A percentile compares a stretch with the other conserved stretches of the same genome.
Conservation (phyloP, 2,888 invertebrate species). For the Laspeyria flexula region DNA sequence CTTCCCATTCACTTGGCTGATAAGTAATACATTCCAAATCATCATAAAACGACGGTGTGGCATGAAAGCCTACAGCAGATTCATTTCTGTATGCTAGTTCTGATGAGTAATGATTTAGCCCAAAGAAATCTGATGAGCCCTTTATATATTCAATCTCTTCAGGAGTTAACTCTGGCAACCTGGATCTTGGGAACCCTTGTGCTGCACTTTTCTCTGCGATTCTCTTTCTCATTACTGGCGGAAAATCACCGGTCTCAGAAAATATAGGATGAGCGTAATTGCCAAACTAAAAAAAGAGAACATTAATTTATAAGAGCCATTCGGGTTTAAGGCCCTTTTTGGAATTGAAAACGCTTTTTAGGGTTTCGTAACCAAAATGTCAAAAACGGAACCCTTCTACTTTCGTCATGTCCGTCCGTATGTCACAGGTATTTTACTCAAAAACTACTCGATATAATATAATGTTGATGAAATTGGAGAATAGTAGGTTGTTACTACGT, state of each 20-base stretch:
- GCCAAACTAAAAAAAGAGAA: conserved; percentile 74
- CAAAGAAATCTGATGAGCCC: conserved; percentile 88
- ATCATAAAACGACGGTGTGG: conserved; percentile 49
- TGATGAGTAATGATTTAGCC: conserved; percentile 89
- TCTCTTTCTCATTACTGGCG: conserved; percentile 83
- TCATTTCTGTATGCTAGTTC: conserved; percentile 66
- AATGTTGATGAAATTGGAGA: too few relatives aligned
- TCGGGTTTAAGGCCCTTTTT: too few relatives aligned
- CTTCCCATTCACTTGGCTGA: conserved; percentile 30
- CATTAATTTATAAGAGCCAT: too few relatives aligned
- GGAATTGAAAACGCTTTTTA: too few relatives aligned
- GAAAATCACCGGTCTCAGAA: conserved; percentile 86
- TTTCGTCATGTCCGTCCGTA: too few relatives aligned
- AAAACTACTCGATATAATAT: too few relatives aligned
- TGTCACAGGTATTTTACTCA: too few relatives aligned
- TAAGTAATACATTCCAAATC: conserved; percentile 40
- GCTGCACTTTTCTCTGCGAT: conserved; percentile 83
- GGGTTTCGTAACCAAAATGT: too few relatives aligned
- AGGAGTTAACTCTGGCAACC: conserved; percentile 85
- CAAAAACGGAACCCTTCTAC: too few relatives aligned
- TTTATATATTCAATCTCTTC: conserved; percentile 87
- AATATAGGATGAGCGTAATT: conserved; percentile 88
- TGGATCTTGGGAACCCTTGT: conserved; percentile 84
- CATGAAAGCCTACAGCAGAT: conserved; percentile 35
- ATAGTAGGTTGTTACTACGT: too few relatives aligned